Base-by-base conservation (phyloP, 2,797 vertebrate genomes). In the Sphenodon punctatus region DNA sequence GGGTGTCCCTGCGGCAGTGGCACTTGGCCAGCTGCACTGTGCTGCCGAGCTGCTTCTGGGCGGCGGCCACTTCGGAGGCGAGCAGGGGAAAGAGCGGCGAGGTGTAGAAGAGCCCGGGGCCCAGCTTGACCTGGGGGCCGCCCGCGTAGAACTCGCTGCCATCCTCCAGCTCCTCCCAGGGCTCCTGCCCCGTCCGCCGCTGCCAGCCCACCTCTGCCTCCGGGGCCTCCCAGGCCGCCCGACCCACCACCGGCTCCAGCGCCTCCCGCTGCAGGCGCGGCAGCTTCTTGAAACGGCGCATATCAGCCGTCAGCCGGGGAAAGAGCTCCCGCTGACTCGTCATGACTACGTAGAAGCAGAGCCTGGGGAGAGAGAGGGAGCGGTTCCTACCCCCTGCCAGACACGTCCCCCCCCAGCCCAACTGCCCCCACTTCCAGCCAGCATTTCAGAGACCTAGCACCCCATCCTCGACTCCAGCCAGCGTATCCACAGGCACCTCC, bases 251-350 rank as follows among this genome's bases (percentile, higher is more conserved):
- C 0, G 89, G 95, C 78, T 98, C 98, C 3, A 93, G 86, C 2
- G 95, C 87, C 10, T 98, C 97, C 7, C 97, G 95, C 90, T 96
- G 96, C 85, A 98, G 95, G 88, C 96, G 97, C 0, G 98, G 97
- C 23, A 98, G 96, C 93, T 98, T 99, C 94, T 97, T 98, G 85
- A 99, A 98, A 61, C 98, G 97, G 0, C 97, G 96, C 97, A 99
- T 97, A 86, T 99, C 99, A 0, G 97, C 97, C 0, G 98, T 99
- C 86, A 99, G 97, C 58, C 98, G 96, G 2, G 99, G 99, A 63
- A 99, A 99, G 22, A 99, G 96, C 93, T 99, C 98, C 67, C 98
- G 96, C 92, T 99, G 98, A 92, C 98, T 99, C 2, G 99, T 99
- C 97, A 99, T 99, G 91, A 99, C 97, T 88, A 99, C 97, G 0